Percentiles rank a stretch among this genome's conserved stretches.
These are phyloP conservation scores for Drosophila pruinosa DNA, from an alignment of 1,140 invertebrate species.

Conservation along the genomic window DNA sequence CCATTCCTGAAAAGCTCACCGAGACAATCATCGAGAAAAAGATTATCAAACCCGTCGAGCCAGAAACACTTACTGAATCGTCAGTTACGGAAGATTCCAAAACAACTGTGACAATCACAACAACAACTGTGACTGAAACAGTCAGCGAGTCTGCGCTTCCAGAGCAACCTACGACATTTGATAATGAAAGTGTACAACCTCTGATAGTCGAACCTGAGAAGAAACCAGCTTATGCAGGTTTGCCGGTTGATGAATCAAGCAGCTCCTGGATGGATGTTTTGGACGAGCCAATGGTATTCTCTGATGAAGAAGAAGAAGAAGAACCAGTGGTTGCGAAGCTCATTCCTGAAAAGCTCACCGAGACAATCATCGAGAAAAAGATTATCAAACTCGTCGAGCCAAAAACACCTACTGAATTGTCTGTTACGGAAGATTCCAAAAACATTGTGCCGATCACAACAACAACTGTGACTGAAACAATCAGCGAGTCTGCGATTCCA, in stretches of 20 bases:
- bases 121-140: constrained; percentile 30
- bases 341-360: background rate
- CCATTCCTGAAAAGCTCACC: too few relatives aligned
- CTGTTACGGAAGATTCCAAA: background rate
- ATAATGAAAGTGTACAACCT: too few relatives aligned
- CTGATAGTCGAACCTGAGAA: constrained; percentile 23
- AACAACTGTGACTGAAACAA: constrained; percentile 1
- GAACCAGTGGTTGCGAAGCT: background rate
- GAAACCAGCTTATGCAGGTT: constrained; percentile 68
- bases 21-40: background rate
- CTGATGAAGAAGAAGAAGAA: constrained; percentile 82
- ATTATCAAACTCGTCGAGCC: background rate
- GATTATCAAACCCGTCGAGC: background rate
- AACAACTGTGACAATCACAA: constrained; percentile 4
- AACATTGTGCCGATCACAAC: background rate
- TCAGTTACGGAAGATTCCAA: background rate
- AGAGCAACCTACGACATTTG: background rate
- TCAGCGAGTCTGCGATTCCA: background rate
- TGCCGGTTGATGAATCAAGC: constrained; percentile 83
- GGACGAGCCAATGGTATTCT: constrained; percentile 83
- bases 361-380: background rate
- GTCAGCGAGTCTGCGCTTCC: background rate
- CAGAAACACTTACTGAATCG: background rate
- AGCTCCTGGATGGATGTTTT: constrained; percentile 84
- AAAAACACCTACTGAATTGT: background rate